Percentiles rank a stretch among this genome's conserved stretches.
Evolutionary conservation across 2,888 invertebrate species (phyloP).

Genomic region (Dione juno): DNA sequence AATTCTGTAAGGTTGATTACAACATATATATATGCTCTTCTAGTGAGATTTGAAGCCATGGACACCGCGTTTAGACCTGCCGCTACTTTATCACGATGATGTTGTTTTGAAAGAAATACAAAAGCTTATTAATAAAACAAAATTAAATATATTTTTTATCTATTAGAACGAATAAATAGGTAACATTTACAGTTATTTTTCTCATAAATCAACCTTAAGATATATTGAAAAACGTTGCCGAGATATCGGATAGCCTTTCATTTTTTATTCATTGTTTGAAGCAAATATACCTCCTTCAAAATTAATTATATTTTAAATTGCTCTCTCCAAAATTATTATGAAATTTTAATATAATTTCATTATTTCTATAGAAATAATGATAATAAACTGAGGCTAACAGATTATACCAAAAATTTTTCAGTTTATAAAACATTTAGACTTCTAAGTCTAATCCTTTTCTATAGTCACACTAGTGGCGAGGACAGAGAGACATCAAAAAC

Average conservation of each 20-base stretch:
- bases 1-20: neutral
- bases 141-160: neutral
- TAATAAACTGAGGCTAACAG: neutral
- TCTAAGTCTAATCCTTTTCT: neutral
- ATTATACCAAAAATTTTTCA: neutral
- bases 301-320: slow-evolving; percentile 21
- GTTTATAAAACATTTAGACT: neutral
- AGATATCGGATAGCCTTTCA: slow-evolving; percentile 8
- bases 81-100: no score
- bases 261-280: slow-evolving; percentile 22
- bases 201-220: slow-evolving; percentile 8
- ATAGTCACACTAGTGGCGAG: neutral
- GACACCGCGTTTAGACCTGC: no score
- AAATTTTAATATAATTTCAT: slow-evolving; percentile 11
- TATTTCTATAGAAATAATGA: slow-evolving; percentile 1
- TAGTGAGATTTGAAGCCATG: no score
- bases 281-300: slow-evolving; percentile 9
- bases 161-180: neutral
- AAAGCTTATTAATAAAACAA: neutral
- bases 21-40: neutral
- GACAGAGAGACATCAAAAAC: neutral
- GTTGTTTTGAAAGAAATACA: no score
- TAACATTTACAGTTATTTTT: neutral
- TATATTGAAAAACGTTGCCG: slow-evolving; percentile 7
- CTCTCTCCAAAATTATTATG: slow-evolving; percentile 5